These are phyloP conservation scores for Bubo bubo DNA, from an alignment of 2,113 vertebrate genomes.

Conservation along the genomic window DNA sequence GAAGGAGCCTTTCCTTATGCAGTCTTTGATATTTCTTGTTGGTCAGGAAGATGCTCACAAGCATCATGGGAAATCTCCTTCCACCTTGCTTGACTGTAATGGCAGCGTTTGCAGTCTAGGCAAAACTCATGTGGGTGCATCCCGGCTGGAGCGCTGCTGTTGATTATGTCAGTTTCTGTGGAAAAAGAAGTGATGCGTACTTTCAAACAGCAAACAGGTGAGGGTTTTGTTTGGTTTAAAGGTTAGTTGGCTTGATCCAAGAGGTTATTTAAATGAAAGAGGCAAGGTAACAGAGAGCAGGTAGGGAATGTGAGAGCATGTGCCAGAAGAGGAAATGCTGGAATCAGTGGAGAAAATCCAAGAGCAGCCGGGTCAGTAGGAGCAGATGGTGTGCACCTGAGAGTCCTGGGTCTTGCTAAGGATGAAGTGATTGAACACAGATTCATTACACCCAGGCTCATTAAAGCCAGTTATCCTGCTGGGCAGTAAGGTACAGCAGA, in stretches of 20 bases:
- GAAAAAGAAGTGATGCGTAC: neutral
- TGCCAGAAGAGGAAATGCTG: slow-evolving; percentile 38
- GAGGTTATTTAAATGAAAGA: neutral
- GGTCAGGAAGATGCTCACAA: neutral
- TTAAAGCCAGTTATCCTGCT: neutral
- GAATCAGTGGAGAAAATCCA: slow-evolving; percentile 6
- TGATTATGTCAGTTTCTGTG: neutral
- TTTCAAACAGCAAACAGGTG: neutral
- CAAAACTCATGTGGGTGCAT: neutral
- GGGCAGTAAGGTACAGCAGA: neutral
- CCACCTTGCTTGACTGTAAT: neutral
- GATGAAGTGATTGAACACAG: neutral
- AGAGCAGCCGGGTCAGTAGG: neutral
- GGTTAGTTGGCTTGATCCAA: neutral
- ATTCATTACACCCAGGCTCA: neutral
- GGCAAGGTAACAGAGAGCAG: neutral
- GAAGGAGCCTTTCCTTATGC: neutral
- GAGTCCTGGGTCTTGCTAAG: neutral
- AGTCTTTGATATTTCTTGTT: neutral
- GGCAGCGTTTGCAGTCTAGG: neutral
- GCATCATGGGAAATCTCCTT: neutral
- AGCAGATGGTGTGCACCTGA: slow-evolving; percentile 49
- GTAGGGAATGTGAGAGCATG: neutral
- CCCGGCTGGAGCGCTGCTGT: neutral
- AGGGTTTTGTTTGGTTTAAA: neutral